Percentiles rank a stretch among this genome's conserved stretches.
Evolutionary conservation across 2,888 invertebrate genomes (phyloP).

Genomic region (Drosophila ustulata): DNA sequence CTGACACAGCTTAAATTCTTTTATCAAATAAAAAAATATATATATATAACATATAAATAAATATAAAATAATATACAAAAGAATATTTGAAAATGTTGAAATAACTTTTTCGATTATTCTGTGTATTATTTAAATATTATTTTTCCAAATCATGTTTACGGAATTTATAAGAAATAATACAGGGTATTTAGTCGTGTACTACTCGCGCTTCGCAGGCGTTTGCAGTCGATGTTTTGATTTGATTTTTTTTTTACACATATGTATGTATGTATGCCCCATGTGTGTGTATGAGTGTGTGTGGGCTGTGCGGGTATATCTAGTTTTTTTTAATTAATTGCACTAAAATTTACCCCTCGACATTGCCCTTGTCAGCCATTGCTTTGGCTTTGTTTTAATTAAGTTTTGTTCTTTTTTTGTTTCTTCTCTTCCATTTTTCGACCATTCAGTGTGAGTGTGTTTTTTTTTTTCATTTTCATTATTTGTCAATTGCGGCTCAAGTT

Average conservation of each 20-base stretch:
- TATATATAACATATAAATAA: no score
- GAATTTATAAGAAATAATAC: neutral
- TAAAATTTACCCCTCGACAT: conserved; percentile 58
- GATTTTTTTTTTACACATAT: conserved; percentile 27
- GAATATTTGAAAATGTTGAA: no score
- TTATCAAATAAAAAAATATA: neutral
- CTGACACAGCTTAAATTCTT: conserved; percentile 1
- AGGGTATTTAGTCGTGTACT: conserved; percentile 26
- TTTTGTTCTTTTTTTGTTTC: conserved; percentile 23
- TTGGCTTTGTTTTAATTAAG: conserved; percentile 51
- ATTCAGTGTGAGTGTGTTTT: conserved; percentile 10
- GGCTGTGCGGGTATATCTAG: conserved; percentile 47
- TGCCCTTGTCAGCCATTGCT: conserved; percentile 30
- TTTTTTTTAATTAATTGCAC: conserved; percentile 78
- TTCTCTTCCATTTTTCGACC: conserved; percentile 19
- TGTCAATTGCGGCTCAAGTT: conserved; percentile 66
- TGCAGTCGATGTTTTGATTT: conserved; percentile 20
- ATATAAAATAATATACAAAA: no score
- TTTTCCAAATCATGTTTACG: no score
- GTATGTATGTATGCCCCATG: no score
- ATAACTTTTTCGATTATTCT: no score
- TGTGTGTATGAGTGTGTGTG: conserved; percentile 9
- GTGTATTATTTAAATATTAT: no score
- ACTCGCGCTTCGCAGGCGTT: neutral
- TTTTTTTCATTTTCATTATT: conserved; percentile 63